Base-by-base conservation (phyloP, 2,888 invertebrate species). In the Chloromyia formosa region DNA sequence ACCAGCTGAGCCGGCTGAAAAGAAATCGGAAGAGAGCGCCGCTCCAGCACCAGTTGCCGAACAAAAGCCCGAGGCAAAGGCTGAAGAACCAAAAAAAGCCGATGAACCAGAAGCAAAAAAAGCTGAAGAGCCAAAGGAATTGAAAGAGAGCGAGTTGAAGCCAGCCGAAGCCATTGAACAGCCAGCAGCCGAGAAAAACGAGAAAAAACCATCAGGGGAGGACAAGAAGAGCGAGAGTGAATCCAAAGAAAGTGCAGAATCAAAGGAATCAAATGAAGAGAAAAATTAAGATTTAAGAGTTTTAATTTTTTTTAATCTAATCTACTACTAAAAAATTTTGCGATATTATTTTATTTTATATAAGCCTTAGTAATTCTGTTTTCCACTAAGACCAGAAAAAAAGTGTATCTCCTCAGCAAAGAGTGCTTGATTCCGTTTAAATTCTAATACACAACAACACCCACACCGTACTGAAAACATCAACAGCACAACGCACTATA, bases 31-130 rank as follows among this genome's bases (percentile, higher is more conserved):
- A 79, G 49, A 66, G 74, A 71, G 68, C 77, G 60, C 60, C 9
- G 79, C 87, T 85, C 79, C 87, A 84, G 81, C 87, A 85, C 79
- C 79, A 82, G 71, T 86, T 82, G 77, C 81, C 79, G 49, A 66
- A 74, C 69, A 66, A 76, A 75, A 74, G 53, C 76, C 74, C 10
- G 73, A 78, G 77, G 78, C 61, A 7, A 71, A 78, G 76, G 77
- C 69, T 22, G 78, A 81, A 12, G 78, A 79, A 74, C 40, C 54
- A 60, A 78, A 80, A 73, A 79, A 78, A 71, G 80, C 78, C 68
- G 78, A 74, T 22, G 78, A 79, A 58, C 75, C 82, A 4, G 78
- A 79, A 76, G 23, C 53, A 54, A 78, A 80, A 72, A 79, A 78
- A 71, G 80, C 78, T 68, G 78, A 74, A 23, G 78, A 80, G 54